Evolutionary conservation across 2,888 invertebrate species (phyloP), one percentile per base, ranked within the genome.

Genomic region (Mimachlamys varia): DNA sequence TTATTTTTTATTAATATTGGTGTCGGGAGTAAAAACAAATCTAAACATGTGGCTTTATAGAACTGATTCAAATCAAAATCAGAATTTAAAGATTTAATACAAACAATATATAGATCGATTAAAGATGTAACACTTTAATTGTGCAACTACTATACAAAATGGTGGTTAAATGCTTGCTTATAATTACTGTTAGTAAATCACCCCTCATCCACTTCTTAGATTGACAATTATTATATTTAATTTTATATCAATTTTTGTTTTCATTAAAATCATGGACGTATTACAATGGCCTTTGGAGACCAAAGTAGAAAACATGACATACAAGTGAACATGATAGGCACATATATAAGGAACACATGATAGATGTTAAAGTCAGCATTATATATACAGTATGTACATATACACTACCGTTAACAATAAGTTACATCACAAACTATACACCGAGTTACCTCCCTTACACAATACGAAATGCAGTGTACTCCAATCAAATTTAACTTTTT

Each of bases 271-370:
- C 2, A 58, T 58, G 76, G 76, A 33, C 76, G 76, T 76, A 22
- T 76, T 12, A 76, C 17, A n/a, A 33, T 76, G 76, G 13, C 27
- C 27, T 13, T 27, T 19, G 22, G 5, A 33, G 76, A 76, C 76
- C 27, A 76, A 13, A 76, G 19, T 33, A 33, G 33, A 76, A 76
- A 76, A 76, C 76, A 76, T 76, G 76, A 33, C 76, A n/a, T n/a
- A n/a, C n/a, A n/a, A n/a, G n/a, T n/a, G n/a, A n/a, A n/a, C n/a
- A 76, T 76, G 76, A 76, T 76, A 76, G 76, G 76, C 76, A 76
- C 76, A 33, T 13, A 33, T 10, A 76, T 76, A 76, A 76, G 19
- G 76, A n/a, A 76, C 22, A 27, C 17, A 76, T 76, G 22, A 76
- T 76, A 33, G 10, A 76, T 76, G n/a, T n/a, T n/a, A n/a, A 13